These are phyloP conservation scores for Vidua macroura DNA, from an alignment of 2,113 vertebrate genomes.

Conservation along the genomic window DNA sequence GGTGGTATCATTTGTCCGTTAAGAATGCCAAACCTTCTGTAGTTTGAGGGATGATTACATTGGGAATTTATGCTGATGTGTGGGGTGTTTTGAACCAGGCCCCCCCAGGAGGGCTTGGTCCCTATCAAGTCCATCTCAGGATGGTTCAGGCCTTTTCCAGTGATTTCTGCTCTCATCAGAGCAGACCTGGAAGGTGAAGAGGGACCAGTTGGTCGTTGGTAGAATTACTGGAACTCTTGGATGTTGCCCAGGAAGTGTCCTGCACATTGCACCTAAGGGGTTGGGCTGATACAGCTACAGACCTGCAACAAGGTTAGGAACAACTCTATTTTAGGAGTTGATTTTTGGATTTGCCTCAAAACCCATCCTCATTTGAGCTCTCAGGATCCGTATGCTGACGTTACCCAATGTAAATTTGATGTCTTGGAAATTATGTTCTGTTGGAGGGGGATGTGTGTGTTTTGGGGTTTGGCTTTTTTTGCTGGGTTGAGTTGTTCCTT, in stretches of 20 bases:
- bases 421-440: background rate
- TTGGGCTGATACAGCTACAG: background rate
- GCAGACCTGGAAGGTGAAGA: background rate
- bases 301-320: background rate
- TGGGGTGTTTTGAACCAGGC: background rate
- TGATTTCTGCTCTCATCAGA: background rate
- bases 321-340: background rate
- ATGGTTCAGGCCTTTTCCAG: background rate
- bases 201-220: background rate
- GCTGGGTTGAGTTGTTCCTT: background rate
- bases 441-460: accelerated
- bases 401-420: background rate
- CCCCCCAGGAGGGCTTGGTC: background rate
- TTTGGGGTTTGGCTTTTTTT: background rate
- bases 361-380: background rate
- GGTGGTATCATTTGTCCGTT: too few relatives aligned
- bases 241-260: background rate
- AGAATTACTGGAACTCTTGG: background rate
- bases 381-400: background rate
- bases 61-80: background rate
- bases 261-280: background rate
- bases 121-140: background rate
- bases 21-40: background rate
- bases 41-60: accelerated
- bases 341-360: background rate